Evolutionary conservation across 2,797 vertebrate genomes (phyloP).

Genomic region (Amblyraja radiata): DNA sequence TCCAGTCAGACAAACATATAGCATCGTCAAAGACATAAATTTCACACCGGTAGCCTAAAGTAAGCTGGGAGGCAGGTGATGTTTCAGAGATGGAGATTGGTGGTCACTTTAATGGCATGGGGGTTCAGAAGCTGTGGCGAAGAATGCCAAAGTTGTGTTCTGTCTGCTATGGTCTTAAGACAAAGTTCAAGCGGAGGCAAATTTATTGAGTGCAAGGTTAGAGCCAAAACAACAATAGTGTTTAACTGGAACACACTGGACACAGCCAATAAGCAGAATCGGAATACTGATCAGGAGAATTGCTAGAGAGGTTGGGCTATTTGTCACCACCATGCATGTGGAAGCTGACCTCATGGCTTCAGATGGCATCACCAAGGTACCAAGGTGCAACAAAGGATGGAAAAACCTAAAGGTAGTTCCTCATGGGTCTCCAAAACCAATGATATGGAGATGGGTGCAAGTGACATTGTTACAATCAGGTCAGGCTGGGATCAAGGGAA

Average conservation of each 20-base stretch:
- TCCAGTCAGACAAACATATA: neutral
- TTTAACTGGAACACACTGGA: neutral
- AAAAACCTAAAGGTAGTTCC: neutral
- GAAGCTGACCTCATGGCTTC: neutral
- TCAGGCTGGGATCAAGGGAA: neutral
- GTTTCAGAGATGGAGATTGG: neutral
- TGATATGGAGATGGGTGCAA: neutral
- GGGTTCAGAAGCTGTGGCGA: neutral
- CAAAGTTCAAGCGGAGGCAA: neutral
- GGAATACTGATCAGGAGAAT: neutral
- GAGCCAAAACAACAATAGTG: neutral
- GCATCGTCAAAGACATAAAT: neutral
- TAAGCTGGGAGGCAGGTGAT: neutral
- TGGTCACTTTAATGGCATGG: neutral
- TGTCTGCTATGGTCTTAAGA: neutral
- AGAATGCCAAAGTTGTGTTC: neutral
- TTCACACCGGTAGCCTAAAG: neutral
- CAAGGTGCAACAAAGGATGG: neutral
- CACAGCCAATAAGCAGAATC: neutral
- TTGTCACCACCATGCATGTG: neutral
- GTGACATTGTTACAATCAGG: neutral
- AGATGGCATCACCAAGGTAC: neutral
- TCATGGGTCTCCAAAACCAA: neutral
- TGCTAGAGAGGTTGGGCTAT: neutral
- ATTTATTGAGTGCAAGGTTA: neutral